phyloP scores from a whole-genome alignment of 2,113 vertebrate species.

The Dipodomys ordii region DNA sequence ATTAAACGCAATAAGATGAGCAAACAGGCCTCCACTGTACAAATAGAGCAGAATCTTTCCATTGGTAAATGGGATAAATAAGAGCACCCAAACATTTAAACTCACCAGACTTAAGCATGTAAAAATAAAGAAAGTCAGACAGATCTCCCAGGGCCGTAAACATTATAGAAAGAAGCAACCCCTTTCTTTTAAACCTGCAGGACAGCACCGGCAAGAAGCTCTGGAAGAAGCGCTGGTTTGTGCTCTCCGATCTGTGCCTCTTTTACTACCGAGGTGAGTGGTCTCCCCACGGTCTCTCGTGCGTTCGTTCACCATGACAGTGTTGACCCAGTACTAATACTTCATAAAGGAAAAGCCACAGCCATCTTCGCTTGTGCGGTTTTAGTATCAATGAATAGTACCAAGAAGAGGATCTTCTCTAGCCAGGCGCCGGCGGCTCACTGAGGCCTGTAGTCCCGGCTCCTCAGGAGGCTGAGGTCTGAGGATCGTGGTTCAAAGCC shows the following conservation, averaged over 20 bases:
- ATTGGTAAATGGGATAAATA: not conserved
- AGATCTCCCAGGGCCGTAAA: too few species aligned
- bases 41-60: not conserved
- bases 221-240: conserved; percentile 99
- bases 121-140: not conserved
- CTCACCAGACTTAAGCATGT: not conserved
- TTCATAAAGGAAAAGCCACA: not conserved
- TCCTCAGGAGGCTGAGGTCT: too few species aligned
- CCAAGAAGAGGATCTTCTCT: not conserved
- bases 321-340: too few species aligned
- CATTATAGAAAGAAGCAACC: too few species aligned
- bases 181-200: too few species aligned
- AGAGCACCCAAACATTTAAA: too few species aligned
- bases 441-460: too few species aligned
- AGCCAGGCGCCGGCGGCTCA: too few species aligned
- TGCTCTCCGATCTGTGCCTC: conserved; percentile 97
- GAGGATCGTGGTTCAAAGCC: too few species aligned
- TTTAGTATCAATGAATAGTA: conserved; percentile 9
- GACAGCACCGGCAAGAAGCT: conserved; percentile 99
- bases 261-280: conserved; percentile 98
- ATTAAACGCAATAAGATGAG: not conserved
- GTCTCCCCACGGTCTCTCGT: too few species aligned
- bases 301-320: too few species aligned
- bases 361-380: not conserved
- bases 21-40: not conserved